Percentiles rank a stretch among this genome's conserved stretches.
These are phyloP conservation scores for Styela plicata DNA, from an alignment of 23 tunicate genomes.

Conservation along the genomic window DNA sequence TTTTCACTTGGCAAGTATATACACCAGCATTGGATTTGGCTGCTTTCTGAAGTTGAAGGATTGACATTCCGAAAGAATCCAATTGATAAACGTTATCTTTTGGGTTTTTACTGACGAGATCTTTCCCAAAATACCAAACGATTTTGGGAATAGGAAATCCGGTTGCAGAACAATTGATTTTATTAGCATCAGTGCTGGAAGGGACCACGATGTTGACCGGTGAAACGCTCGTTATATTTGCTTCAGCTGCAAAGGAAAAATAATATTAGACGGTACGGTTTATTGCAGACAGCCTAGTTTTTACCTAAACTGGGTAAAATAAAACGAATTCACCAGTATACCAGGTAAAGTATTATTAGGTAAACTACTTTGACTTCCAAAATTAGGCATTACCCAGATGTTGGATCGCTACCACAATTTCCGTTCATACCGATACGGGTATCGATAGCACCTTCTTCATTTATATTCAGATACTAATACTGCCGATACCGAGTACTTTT, in stretches of 20 bases:
- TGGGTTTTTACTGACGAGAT: background rate
- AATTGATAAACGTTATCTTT: background rate
- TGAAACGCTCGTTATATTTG: background rate
- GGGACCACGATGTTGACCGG: background rate
- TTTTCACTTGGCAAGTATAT: background rate
- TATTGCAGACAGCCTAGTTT: no score
- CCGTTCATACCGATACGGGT: no score
- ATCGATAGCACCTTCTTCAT: no score
- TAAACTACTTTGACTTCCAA: no score
- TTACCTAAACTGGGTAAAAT: no score
- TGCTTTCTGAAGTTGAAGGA: background rate
- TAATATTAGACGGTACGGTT: no score
- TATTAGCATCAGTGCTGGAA: background rate
- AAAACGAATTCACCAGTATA: no score
- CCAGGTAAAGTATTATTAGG: no score
- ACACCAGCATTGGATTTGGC: background rate
- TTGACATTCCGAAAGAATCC: background rate
- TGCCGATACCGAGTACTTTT: no score
- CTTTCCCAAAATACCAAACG: background rate
- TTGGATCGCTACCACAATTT: no score
- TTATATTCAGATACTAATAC: no score
- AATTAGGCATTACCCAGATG: no score
- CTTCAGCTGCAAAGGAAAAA: background rate
- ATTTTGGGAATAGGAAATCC: background rate
- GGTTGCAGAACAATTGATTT: background rate